Evolutionary conservation across 2,888 invertebrate species (phyloP), one percentile per base, ranked within the genome.

Genomic region (Sacculina carcini): DNA sequence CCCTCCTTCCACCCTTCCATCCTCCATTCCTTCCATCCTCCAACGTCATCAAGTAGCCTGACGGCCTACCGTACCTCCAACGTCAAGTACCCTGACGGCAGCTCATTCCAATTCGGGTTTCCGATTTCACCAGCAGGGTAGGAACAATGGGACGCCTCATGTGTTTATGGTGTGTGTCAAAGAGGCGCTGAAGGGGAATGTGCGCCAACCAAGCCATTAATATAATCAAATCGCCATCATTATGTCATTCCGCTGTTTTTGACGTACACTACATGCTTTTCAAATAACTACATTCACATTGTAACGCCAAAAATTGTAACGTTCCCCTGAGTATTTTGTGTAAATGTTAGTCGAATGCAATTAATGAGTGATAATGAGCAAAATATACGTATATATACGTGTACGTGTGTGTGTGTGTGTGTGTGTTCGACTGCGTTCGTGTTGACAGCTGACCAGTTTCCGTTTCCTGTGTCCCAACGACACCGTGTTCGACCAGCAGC

Each of bases 381-480:
- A 48, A 28, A 48, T 48, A 29, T 48, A 48, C 29, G 24, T 48
- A 48, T 29, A 24, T 38, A 44, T 48, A 24, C 23, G 21, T 42
- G 44, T 50, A 50, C 31, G 31, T 28, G 26, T 50, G 29, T 26
- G 26, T 28, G 26, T 44, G 26, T 48, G 16, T 48, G 34, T 48
- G 24, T 10, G 21, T 48, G 23, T 48, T n/a, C n/a, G 19, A 3
- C 32, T 32, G 14, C 14, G 39, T 39, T 12, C 28, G 31, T 48
- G 1, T 48, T 63, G 63, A 39, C 61, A 76, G 76, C 68, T 80
- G 54, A 73, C 79, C 64, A 80, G 81, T 68, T 82, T 77, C 71
- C 75, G 83, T 62, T 86, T 86, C 69, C 73, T 84, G 63, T 86
- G 85, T 62, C 85, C 85, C 34, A 85, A 86, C 59, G 80, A 81